These are phyloP conservation scores for Pterostichus madidus DNA, from an alignment of 2,888 invertebrate species.

Conservation along the genomic window DNA sequence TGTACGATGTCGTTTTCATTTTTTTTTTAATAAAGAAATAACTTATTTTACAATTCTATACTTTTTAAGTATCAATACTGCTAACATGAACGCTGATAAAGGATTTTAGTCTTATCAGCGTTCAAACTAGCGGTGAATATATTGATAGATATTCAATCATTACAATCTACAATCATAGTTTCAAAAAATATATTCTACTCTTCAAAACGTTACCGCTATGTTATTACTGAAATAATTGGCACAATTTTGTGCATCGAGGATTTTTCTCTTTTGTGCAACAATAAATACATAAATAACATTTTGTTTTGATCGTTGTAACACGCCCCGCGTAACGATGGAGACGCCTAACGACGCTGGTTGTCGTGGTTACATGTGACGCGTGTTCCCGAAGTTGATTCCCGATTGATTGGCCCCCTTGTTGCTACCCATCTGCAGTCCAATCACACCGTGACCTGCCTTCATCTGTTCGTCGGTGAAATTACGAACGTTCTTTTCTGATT, in stretches of 20 bases:
- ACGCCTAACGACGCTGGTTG: background rate
- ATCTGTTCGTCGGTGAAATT: conserved; percentile 97
- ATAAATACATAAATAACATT: conserved; percentile 60
- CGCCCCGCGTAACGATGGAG: background rate
- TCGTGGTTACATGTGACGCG: conserved; percentile 91
- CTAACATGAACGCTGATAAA: background rate
- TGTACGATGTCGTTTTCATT: conserved; percentile 28
- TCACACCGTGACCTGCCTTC: conserved; percentile 94
- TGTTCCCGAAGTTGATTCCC: conserved; percentile 98
- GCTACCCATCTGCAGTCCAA: conserved; percentile 96
- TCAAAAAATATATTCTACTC: conserved; percentile 59
- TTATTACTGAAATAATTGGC: conserved; percentile 59
- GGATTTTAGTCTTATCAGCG: background rate
- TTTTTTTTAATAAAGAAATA: conserved; percentile 65
- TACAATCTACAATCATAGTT: background rate
- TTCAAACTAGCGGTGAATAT: background rate
- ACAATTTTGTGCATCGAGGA: conserved; percentile 49
- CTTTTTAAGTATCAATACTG: conserved; percentile 43
- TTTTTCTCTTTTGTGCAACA: conserved; percentile 47
- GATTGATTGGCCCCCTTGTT: conserved; percentile 98
- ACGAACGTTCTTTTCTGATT: conserved; percentile 96
- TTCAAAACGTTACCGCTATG: conserved; percentile 3
- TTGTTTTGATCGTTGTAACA: conserved; percentile 58
- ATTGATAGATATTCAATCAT: background rate
- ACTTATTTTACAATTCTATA: conserved; percentile 61